Conservation (phyloP, 2,113 vertebrate genomes). For the Probosciger aterrimus region DNA sequence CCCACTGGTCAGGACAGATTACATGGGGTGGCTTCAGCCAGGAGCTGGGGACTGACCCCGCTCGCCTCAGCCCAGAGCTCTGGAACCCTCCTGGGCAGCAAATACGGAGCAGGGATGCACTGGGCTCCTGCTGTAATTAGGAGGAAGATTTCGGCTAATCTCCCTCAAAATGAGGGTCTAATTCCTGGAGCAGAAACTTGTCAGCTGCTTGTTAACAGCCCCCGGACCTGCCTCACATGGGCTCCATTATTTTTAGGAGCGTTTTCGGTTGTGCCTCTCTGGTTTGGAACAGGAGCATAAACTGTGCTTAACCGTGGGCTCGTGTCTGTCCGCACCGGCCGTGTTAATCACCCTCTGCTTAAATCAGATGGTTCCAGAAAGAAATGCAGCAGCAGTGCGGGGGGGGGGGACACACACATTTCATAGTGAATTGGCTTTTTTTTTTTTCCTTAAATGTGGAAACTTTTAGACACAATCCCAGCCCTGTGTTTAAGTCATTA, state of each 20-base stretch:
- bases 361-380: constrained; percentile 38
- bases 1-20: constrained; percentile 3
- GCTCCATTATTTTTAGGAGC: constrained; percentile 7
- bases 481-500: constrained; percentile 86
- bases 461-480: constrained; percentile 81
- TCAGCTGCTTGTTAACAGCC: constrained; percentile 80
- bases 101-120: neutral
- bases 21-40: neutral
- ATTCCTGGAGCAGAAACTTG: constrained; percentile 73
- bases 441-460: constrained; percentile 71
- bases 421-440: constrained; percentile 68
- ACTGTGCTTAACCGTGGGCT: constrained; percentile 51
- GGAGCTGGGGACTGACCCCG: neutral
- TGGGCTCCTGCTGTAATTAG: constrained; percentile 26
- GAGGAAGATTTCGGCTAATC: constrained; percentile 73
- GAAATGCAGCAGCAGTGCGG: neutral
- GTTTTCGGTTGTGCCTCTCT: neutral
- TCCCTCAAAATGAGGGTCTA: constrained; percentile 70
- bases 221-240: constrained; percentile 23
- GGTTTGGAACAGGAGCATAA: constrained; percentile 57
- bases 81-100: neutral
- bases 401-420: constrained; percentile 39
- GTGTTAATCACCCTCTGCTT: constrained; percentile 54
- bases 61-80: neutral
- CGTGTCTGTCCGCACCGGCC: constrained; percentile 40